Conservation (phyloP, 2,113 vertebrate genomes). For the Origma solitaria region DNA sequence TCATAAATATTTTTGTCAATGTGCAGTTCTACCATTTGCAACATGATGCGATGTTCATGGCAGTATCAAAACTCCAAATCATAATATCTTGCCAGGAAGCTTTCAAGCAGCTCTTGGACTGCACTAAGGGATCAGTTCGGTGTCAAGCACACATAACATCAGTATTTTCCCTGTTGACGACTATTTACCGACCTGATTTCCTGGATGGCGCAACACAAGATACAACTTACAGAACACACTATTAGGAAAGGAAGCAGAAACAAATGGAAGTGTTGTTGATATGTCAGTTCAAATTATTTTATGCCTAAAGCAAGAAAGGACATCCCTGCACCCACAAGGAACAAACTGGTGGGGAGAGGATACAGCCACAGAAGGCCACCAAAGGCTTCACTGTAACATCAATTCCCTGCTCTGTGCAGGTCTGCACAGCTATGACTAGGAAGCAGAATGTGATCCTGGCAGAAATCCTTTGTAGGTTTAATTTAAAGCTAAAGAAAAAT, state of each 20-base stretch:
- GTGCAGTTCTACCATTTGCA: not conserved
- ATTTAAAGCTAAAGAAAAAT: not conserved
- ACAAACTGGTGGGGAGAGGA: not conserved
- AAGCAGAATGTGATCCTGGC: not conserved
- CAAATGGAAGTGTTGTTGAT: not conserved
- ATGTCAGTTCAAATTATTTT: not conserved
- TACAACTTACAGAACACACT: not conserved
- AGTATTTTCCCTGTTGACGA: not conserved
- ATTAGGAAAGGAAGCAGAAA: not conserved
- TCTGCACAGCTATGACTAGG: not conserved
- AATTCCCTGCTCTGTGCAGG: not conserved
- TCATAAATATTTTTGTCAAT: not conserved
- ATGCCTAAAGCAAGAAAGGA: not conserved
- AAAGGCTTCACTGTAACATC: not conserved
- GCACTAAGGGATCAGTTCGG: not conserved
- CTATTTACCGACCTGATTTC: not conserved
- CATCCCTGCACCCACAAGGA: not conserved
- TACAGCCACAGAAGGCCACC: not conserved
- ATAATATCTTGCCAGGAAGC: not conserved
- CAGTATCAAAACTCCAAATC: not conserved
- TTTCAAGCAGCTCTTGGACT: not conserved
- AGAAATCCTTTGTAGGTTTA: not conserved
- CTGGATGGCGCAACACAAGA: not conserved
- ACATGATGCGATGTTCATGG: rapidly evolving
- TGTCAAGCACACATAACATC: not conserved